phyloP scores from a whole-genome alignment of 2,797 vertebrate genomes.

The Paratrypauchen microcephalus region DNA sequence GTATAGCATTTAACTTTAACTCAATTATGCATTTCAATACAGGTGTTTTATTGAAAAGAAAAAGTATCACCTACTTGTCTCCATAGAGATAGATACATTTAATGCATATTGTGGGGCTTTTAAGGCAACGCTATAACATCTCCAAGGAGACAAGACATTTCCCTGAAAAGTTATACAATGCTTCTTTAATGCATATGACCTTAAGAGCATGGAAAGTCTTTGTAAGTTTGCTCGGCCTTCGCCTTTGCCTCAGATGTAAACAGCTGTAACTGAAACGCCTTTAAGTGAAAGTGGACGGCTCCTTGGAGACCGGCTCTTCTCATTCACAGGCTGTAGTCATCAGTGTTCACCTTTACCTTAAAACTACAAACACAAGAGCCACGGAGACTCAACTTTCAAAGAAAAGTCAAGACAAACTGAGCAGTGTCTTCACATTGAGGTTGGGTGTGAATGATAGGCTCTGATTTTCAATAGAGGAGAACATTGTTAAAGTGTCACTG shows the following conservation, averaged over 20 bases:
- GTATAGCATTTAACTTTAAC: too few relatives aligned
- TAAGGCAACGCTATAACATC: too few relatives aligned
- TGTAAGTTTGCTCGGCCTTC: background rate
- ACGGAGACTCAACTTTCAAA: background rate
- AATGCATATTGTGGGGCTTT: too few relatives aligned
- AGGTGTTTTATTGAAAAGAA: too few relatives aligned
- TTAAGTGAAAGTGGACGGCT: background rate
- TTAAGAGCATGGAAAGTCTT: background rate
- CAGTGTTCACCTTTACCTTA: constrained; percentile 2
- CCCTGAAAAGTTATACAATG: background rate
- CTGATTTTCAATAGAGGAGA: background rate
- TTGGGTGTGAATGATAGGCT: background rate
- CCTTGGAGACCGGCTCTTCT: background rate
- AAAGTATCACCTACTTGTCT: too few relatives aligned
- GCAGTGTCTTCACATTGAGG: background rate
- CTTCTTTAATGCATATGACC: background rate
- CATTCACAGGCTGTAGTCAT: background rate
- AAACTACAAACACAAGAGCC: constrained; percentile 1
- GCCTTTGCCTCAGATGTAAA: background rate
- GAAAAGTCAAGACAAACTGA: constrained; percentile 1
- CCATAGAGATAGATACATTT: too few relatives aligned
- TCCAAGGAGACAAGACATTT: background rate
- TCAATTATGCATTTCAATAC: too few relatives aligned
- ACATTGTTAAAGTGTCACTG: background rate
- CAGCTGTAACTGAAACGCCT: background rate